phyloP scores from a whole-genome alignment of 2,797 vertebrate species.

The Periophthalmus magnuspinnatus region DNA sequence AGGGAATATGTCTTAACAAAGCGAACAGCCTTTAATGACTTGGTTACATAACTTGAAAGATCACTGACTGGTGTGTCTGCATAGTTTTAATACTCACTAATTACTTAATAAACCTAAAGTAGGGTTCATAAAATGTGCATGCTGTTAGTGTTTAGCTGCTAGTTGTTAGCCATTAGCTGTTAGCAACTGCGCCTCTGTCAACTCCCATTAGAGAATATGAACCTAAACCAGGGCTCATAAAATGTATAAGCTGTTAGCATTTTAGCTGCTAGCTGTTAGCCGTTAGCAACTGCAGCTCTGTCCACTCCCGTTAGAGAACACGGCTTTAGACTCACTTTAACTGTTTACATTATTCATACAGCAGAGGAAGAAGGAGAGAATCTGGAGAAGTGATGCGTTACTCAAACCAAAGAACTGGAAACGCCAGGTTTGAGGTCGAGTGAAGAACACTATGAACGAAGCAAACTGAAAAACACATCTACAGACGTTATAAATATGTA shows the following conservation, averaged over 20 bases:
- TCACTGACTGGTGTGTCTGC: background rate
- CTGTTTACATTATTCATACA: background rate
- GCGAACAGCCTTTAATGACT: background rate
- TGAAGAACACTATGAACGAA: too few relatives aligned
- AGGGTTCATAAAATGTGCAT: too few relatives aligned
- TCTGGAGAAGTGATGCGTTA: background rate
- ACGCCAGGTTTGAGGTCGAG: background rate
- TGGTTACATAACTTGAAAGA: background rate
- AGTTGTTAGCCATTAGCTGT: background rate
- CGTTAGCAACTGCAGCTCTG: background rate
- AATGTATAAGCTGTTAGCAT: too few relatives aligned
- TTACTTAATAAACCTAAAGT: background rate
- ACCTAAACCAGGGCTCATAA: too few relatives aligned
- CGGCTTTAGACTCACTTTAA: conserved; percentile 1
- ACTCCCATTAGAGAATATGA: conserved; percentile 2
- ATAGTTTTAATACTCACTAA: background rate
- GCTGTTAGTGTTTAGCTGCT: too few relatives aligned
- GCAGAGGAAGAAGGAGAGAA: background rate
- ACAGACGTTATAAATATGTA: too few relatives aligned
- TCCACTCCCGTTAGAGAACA: conserved; percentile 3
- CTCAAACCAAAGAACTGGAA: conserved; percentile 2
- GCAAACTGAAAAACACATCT: too few relatives aligned
- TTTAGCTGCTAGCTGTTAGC: too few relatives aligned
- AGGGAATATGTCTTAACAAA: background rate
- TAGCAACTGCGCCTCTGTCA: background rate